Percentiles rank a stretch among this genome's conserved stretches.
These are phyloP conservation scores for Boulengeromyrus knoepffleri DNA, from an alignment of 2,113 vertebrate species.

Conservation along the genomic window DNA sequence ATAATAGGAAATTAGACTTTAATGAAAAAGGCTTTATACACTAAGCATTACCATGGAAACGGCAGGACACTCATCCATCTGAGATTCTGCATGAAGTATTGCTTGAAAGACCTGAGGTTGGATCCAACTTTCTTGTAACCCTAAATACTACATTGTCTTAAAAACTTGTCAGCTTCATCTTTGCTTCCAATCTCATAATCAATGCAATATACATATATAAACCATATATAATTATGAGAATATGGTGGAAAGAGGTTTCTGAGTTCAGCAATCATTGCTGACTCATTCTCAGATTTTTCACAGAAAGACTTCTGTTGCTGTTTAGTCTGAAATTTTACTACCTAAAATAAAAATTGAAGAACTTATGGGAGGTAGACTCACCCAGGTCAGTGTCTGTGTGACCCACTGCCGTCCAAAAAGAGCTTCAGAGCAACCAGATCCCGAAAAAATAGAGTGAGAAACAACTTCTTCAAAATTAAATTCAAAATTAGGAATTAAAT, in stretches of 20 bases:
- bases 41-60: background rate
- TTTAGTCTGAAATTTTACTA: background rate
- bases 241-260: background rate
- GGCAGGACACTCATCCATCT: background rate
- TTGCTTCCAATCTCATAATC: background rate
- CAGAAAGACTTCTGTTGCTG: background rate
- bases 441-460: background rate
- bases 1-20: background rate
- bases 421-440: background rate
- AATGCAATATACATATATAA: background rate
- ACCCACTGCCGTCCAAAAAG: background rate
- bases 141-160: background rate
- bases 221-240: background rate
- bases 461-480: background rate
- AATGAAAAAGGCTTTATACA: background rate
- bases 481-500: background rate
- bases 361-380: background rate
- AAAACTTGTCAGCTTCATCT: background rate
- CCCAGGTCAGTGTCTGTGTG: background rate
- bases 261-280: background rate
- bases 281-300: background rate
- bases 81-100: background rate
- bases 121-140: background rate
- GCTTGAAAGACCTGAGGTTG: background rate
- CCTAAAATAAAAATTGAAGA: background rate